These are phyloP conservation scores for Lycophotia porphyrea DNA, from an alignment of 2,888 invertebrate genomes.

Conservation along the genomic window DNA sequence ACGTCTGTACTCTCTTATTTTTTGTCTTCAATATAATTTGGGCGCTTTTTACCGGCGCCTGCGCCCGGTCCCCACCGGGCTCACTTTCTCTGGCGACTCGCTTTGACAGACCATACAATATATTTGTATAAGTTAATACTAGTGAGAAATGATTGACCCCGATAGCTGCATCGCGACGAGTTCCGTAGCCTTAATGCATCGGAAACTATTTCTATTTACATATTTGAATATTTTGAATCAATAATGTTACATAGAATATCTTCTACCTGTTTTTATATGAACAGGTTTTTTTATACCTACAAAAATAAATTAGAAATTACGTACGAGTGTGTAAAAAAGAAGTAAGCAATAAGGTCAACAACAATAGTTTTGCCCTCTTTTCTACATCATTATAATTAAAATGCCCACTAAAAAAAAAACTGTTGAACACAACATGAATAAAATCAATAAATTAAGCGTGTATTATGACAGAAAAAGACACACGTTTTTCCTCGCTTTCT, in stretches of 20 bases:
- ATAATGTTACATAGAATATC: slow-evolving; percentile 12
- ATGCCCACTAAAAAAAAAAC: slow-evolving; percentile 18
- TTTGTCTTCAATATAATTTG: slow-evolving; percentile 75
- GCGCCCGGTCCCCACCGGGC: slow-evolving; percentile 60
- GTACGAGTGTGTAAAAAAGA: neutral
- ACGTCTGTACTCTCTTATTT: slow-evolving; percentile 72
- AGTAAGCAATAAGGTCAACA: slow-evolving; percentile 7
- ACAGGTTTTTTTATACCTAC: slow-evolving; percentile 25
- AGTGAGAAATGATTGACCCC: slow-evolving; percentile 65
- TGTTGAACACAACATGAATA: slow-evolving; percentile 32
- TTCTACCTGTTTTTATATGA: slow-evolving; percentile 31
- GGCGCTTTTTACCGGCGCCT: slow-evolving; percentile 70
- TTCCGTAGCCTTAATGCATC: slow-evolving; percentile 55
- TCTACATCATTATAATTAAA: too few species aligned
- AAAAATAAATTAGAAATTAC: slow-evolving; percentile 33
- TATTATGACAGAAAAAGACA: slow-evolving; percentile 45
- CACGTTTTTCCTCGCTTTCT: slow-evolving; percentile 65
- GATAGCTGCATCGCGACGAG: slow-evolving; percentile 45
- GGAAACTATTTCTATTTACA: slow-evolving; percentile 53
- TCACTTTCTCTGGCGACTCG: slow-evolving; percentile 76
- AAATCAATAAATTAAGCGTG: slow-evolving; percentile 42
- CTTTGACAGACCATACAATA: slow-evolving; percentile 74
- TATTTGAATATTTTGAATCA: slow-evolving; percentile 43
- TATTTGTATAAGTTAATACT: slow-evolving; percentile 60
- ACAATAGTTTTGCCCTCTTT: neutral